A percentile compares a stretch with the other conserved stretches of the same genome.
Evolutionary conservation across 1,140 invertebrate genomes (phyloP).

Genomic region (Meteorus sp.): DNA sequence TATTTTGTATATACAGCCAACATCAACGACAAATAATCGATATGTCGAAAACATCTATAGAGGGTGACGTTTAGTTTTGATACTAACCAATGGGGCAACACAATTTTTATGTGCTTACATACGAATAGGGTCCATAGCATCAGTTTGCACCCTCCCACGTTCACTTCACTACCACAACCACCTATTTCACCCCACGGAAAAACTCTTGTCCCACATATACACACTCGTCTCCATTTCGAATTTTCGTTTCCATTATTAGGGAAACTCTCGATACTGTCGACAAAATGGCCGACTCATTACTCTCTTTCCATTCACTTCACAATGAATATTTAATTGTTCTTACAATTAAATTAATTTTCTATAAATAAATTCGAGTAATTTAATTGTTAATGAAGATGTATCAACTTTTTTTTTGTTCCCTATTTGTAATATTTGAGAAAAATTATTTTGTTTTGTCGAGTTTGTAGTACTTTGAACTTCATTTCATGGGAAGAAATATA

Average conservation of each 20-base stretch:
- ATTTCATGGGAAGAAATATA: neutral
- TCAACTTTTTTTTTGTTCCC: neutral
- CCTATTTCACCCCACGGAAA: conserved; percentile 28
- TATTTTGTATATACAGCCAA: too few species aligned
- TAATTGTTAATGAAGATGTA: neutral
- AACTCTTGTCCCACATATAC: conserved; percentile 32
- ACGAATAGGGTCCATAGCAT: conserved; percentile 40
- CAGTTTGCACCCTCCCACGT: conserved; percentile 43
- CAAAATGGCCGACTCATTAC: neutral
- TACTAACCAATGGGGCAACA: conserved; percentile 50
- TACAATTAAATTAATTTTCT: neutral
- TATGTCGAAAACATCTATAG: conserved; percentile 38
- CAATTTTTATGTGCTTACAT: conserved; percentile 34
- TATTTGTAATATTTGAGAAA: neutral
- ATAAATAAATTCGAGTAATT: neutral
- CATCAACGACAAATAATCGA: conserved; percentile 50
- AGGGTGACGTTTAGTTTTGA: conserved; percentile 22
- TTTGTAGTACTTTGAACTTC: too few species aligned
- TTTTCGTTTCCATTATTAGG: conserved; percentile 33
- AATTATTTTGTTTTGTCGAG: neutral
- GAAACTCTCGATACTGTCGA: neutral
- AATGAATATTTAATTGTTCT: neutral
- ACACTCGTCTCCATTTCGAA: conserved; percentile 33
- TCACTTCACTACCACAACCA: conserved; percentile 25
- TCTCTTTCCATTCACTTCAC: too few species aligned